Percentiles rank a stretch among this genome's conserved stretches.
Evolutionary conservation across 1,140 invertebrate genomes (phyloP).

Genomic region (Bombus huntii): DNA sequence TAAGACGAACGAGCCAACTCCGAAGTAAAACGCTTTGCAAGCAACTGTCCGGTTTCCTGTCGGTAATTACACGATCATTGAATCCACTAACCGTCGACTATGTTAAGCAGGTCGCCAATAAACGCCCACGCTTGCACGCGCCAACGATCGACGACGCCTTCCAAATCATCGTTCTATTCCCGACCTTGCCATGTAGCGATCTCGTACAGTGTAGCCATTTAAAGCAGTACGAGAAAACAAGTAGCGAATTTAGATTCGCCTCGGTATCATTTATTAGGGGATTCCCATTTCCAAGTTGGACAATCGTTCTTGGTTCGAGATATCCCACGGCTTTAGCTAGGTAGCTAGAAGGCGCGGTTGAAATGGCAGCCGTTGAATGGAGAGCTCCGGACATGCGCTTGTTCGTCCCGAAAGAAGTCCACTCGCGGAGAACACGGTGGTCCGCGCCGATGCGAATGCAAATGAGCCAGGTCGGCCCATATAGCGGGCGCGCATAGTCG

Average conservation of each 20-base stretch:
- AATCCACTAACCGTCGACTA: constrained; percentile 65
- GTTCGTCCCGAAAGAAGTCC: constrained; percentile 59
- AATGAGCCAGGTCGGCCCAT: constrained; percentile 67
- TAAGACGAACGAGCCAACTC: constrained; percentile 20
- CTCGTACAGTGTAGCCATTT: not conserved
- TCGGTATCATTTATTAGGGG: constrained; percentile 37
- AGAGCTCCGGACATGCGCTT: constrained; percentile 39
- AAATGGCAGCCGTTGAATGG: constrained; percentile 49
- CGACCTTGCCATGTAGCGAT: not conserved
- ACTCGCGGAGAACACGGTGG: constrained; percentile 62
- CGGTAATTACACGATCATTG: constrained; percentile 70
- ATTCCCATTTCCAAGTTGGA: constrained; percentile 17
- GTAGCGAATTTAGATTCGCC: constrained; percentile 28
- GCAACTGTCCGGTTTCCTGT: constrained; percentile 57
- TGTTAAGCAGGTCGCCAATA: constrained; percentile 68
- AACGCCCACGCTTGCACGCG: constrained; percentile 62
- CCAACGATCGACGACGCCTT: constrained; percentile 39
- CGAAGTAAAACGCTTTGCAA: constrained; percentile 17
- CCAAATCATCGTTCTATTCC: constrained; percentile 17
- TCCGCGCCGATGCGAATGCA: constrained; percentile 67
- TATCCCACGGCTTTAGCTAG: not conserved
- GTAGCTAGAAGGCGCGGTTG: not conserved
- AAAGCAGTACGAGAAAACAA: not conserved
- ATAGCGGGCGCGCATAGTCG: constrained; percentile 66
- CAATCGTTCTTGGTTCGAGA: constrained; percentile 22